Percentiles rank a stretch among this genome's conserved stretches.
These are phyloP conservation scores for Thunnus albacares DNA, from an alignment of 2,797 vertebrate genomes.

Conservation along the genomic window DNA sequence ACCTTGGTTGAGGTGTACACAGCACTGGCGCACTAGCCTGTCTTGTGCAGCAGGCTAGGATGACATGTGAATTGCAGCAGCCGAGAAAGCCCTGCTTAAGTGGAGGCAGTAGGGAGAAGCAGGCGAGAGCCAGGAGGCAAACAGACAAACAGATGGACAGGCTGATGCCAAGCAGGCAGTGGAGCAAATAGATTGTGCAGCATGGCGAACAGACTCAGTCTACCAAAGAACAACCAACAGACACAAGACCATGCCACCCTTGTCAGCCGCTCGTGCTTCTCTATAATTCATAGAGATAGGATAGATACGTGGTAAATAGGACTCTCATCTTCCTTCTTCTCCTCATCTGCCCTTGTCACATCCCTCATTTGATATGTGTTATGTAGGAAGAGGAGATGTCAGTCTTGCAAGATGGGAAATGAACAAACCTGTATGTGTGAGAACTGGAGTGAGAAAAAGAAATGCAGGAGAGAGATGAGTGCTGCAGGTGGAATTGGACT, in stretches of 20 bases:
- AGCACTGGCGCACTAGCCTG: constrained; percentile 68
- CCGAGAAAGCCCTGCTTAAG: constrained; percentile 81
- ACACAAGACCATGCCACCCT: constrained; percentile 75
- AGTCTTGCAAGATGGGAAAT: constrained; percentile 77
- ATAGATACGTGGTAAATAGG: constrained; percentile 80
- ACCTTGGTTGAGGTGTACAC: constrained; percentile 70
- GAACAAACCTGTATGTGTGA: constrained; percentile 77
- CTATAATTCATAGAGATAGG: constrained; percentile 79
- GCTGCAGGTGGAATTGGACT: constrained; percentile 78
- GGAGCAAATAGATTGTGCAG: constrained; percentile 86
- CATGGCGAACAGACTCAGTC: constrained; percentile 81
- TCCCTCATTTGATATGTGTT: constrained; percentile 85
- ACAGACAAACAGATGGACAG: constrained; percentile 87
- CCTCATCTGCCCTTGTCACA: constrained; percentile 81
- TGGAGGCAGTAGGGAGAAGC: constrained; percentile 81
- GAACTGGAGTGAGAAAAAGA: constrained; percentile 68
- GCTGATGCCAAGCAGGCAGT: constrained; percentile 83
- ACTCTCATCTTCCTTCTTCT: constrained; percentile 76
- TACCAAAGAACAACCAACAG: constrained; percentile 83
- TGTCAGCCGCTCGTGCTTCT: constrained; percentile 69
- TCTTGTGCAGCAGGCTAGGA: constrained; percentile 80
- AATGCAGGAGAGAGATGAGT: constrained; percentile 69
- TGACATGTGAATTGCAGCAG: constrained; percentile 83
- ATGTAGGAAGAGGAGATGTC: constrained; percentile 80
- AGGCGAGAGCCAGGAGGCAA: constrained; percentile 82